These are phyloP conservation scores for Heliconius nattereri DNA, from an alignment of 1,140 invertebrate genomes.

Conservation along the genomic window DNA sequence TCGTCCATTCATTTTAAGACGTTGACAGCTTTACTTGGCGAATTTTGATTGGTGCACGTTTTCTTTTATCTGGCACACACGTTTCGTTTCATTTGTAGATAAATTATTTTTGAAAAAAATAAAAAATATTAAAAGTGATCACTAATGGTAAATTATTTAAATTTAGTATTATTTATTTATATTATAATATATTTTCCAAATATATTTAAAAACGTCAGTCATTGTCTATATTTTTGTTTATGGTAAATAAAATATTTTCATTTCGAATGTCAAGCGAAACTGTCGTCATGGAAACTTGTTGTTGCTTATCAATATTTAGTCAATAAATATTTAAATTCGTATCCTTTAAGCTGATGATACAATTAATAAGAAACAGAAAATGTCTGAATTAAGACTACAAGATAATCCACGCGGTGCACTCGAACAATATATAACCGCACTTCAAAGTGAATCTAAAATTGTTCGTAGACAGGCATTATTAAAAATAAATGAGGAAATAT, in stretches of 20 bases:
- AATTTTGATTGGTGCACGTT: constrained; percentile 77
- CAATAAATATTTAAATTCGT: neutral
- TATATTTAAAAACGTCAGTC: too few relatives aligned
- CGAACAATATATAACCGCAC: constrained; percentile 59
- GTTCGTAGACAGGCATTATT: constrained; percentile 60
- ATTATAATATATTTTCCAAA: too few relatives aligned
- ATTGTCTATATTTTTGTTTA: neutral
- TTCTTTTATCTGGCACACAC: constrained; percentile 22
- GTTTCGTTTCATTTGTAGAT: constrained; percentile 22
- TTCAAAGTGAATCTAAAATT: constrained; percentile 74
- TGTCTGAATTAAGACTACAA: constrained; percentile 45
- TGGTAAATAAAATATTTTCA: neutral
- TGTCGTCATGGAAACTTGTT: constrained; percentile 41
- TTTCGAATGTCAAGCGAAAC: neutral
- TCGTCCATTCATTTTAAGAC: constrained; percentile 60
- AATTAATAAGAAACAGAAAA: constrained; percentile 8
- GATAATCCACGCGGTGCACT: constrained; percentile 58
- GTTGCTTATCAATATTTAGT: constrained; percentile 39
- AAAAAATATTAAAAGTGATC: neutral
- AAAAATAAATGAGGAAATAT: constrained; percentile 71
- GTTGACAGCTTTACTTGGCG: constrained; percentile 79
- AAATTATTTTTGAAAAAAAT: neutral
- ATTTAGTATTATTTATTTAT: too few relatives aligned
- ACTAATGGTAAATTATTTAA: too few relatives aligned
- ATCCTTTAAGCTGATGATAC: neutral